phyloP scores from a whole-genome alignment of 2,113 vertebrate species.

The Phocoena sinus region DNA sequence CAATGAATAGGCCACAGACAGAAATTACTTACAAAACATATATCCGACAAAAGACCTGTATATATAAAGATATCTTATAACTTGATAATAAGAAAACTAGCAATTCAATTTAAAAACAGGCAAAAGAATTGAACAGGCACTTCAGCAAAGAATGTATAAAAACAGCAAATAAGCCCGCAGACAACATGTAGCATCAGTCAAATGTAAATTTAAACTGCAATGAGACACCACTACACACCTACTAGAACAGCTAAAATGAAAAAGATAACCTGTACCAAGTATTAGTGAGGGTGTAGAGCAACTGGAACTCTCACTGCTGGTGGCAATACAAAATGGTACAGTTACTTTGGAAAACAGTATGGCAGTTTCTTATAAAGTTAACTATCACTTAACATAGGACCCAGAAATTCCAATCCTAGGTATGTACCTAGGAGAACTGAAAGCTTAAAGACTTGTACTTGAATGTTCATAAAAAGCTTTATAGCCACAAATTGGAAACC shows the following conservation, averaged over 20 bases:
- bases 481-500: background rate
- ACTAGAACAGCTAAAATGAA: background rate
- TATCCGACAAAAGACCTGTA: background rate
- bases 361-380: too few relatives aligned
- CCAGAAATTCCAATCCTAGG: background rate
- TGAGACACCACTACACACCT: background rate
- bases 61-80: background rate
- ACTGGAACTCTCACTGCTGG: background rate
- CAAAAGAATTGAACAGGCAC: background rate
- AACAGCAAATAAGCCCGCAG: background rate
- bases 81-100: background rate
- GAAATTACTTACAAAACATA: background rate
- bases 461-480: background rate
- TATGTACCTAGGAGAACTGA: background rate
- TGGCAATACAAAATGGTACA: background rate
- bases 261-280: background rate
- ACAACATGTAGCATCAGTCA: too few relatives aligned
- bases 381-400: background rate
- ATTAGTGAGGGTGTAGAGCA: too few relatives aligned
- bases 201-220: background rate
- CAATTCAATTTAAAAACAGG: background rate
- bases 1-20: background rate
- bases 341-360: too few relatives aligned
- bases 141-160: background rate
- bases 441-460: background rate